phyloP scores from a whole-genome alignment of 2,797 vertebrate species.

The Tolypeutes matacus region DNA sequence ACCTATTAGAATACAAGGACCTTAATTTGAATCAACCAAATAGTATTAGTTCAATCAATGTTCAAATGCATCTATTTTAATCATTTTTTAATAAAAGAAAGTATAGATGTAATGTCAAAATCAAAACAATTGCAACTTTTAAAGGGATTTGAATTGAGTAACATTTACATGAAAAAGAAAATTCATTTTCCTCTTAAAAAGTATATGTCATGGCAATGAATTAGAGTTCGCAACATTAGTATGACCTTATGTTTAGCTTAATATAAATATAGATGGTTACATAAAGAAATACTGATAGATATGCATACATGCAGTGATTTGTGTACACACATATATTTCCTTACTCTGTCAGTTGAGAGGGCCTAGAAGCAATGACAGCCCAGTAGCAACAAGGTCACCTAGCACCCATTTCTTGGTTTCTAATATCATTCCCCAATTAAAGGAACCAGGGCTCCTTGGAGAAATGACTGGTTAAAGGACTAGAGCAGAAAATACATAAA shows the following conservation, averaged over 20 bases:
- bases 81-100: not conserved
- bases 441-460: too few relatives aligned
- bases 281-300: not conserved
- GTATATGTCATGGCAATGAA: not conserved
- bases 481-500: not conserved
- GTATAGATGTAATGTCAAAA: not conserved
- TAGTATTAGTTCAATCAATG: not conserved
- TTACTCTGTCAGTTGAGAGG: not conserved
- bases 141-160: constrained; percentile 27
- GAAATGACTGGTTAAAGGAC: not conserved
- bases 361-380: not conserved
- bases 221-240: constrained; percentile 14
- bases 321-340: not conserved
- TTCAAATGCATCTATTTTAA: constrained; percentile 10
- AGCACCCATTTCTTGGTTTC: not conserved
- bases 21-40: not conserved
- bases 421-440: too few relatives aligned
- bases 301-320: not conserved
- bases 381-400: not conserved
- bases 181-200: not conserved
- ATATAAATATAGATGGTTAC: not conserved
- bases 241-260: constrained; percentile 23
- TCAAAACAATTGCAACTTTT: constrained; percentile 35
- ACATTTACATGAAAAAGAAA: not conserved
- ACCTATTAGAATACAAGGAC: not conserved